Evolutionary conservation across 2,113 vertebrate genomes (phyloP).

Genomic region (Bombycilla garrulus): DNA sequence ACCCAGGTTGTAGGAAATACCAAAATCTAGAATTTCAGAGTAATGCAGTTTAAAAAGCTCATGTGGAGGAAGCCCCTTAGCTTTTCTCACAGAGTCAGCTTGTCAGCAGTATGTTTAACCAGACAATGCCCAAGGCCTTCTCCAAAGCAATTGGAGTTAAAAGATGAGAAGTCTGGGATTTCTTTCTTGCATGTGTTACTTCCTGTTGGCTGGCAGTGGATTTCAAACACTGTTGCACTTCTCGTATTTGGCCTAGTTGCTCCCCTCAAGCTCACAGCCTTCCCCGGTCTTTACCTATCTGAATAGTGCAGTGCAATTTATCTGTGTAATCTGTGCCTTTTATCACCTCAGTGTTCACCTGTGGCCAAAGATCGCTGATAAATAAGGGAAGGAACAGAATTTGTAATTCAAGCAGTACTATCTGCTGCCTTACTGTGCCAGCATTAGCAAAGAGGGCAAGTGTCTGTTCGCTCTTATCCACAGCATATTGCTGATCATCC

Average conservation of each 20-base stretch:
- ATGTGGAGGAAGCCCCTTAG: neutral
- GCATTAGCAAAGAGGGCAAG: neutral
- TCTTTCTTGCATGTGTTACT: neutral
- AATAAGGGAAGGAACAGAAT: neutral
- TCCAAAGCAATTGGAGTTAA: neutral
- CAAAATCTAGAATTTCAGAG: neutral
- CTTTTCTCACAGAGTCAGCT: neutral
- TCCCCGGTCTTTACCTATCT: neutral
- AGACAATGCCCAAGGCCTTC: neutral
- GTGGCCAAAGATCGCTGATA: neutral
- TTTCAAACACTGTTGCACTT: neutral
- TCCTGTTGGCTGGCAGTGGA: fast-evolving
- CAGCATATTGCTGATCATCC: neutral
- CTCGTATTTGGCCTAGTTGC: neutral
- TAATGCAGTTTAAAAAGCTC: neutral
- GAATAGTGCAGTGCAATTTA: neutral
- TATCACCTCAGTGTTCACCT: neutral
- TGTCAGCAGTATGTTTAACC: neutral
- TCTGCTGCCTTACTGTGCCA: neutral
- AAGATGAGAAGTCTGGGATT: neutral
- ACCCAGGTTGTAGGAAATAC: neutral
- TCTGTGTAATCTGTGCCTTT: neutral
- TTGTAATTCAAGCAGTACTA: neutral
- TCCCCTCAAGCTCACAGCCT: neutral
- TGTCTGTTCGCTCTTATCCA: neutral